Conservation (phyloP, 1,140 invertebrate genomes). For the Ericerus pela region DNA sequence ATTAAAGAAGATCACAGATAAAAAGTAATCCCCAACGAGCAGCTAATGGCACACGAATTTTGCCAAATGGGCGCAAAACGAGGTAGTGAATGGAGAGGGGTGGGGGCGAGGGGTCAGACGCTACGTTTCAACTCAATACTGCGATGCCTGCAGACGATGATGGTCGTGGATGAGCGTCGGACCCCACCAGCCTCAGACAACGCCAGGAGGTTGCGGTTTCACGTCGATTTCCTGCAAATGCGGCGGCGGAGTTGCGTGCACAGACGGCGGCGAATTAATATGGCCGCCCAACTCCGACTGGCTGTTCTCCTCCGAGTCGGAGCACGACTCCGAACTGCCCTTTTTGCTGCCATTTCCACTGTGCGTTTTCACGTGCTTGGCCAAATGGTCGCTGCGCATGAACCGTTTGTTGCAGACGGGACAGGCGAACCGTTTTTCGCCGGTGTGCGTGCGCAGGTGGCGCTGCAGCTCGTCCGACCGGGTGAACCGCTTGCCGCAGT, state of each 20-base stretch:
- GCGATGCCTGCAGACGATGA: too few relatives aligned
- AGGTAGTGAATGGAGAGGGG: too few relatives aligned
- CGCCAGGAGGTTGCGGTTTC: conserved; percentile 7
- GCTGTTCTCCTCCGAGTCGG: conserved; percentile 79
- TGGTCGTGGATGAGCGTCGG: neutral
- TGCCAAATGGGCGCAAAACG: too few relatives aligned
- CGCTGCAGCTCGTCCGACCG: conserved; percentile 94
- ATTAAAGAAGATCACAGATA: conserved; percentile 10
- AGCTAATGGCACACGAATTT: conserved; percentile 9
- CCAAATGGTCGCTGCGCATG: conserved; percentile 89
- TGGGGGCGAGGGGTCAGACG: conserved; percentile 6
- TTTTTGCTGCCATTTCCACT: conserved; percentile 55
- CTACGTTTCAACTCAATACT: too few relatives aligned
- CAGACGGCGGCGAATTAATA: conserved; percentile 1
- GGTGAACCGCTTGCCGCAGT: conserved; percentile 93
- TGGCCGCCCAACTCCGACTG: conserved; percentile 22
- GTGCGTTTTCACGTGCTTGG: conserved; percentile 93
- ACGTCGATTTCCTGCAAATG: conserved; percentile 3
- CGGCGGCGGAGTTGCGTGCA: neutral
- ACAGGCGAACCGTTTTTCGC: conserved; percentile 88
- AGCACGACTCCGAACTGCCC: conserved; percentile 72
- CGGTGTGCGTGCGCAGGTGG: conserved; percentile 91
- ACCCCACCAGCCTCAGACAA: conserved; percentile 6
- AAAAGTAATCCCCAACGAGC: conserved; percentile 3
- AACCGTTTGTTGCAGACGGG: conserved; percentile 89